Base-by-base conservation (phyloP, 2,888 invertebrate genomes). In the Eupsilia transversa region DNA sequence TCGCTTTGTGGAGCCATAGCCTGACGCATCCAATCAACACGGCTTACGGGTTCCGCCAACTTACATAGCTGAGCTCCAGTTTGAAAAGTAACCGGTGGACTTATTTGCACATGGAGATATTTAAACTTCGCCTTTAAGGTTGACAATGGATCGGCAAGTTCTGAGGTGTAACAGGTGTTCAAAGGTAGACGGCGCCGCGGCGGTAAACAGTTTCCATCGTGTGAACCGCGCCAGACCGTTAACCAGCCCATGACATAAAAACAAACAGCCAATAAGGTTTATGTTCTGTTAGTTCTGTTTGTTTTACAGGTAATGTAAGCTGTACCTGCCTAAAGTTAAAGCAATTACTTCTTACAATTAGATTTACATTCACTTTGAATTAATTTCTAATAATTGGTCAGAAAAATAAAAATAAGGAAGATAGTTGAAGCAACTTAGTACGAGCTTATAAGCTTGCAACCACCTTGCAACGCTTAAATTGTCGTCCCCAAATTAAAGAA, bases 211-310 rank as follows among this genome's bases (percentile, higher is more conserved):
- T 27, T 41, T 27, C 23, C 17, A 81, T 46, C 23, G 20, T 0
- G 46, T 60, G n/a, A 80, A 33, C 3, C 59, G 38, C n/a, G 20
- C 59, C 54, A 27, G 46, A 3, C 27, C 43, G n/a, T 60, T 74
- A 52, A 59, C 80, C 2, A 74, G 17, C 54, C 3, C 54, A 14
- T 23, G 23, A 60, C 75, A 43, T 75, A 43, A 81, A 43, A 76
- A 23, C 76, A 41, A 75, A 75, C 43, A 23, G 52, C 54, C 60
- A 38, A 81, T 74, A 76, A 27, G 14, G 38, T 56, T 74, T 75
- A 61, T 6, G 33, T 43, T 41, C 35, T 41, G 10, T 49, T 60
- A 54, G 73, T 20, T 54, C n/a, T 17, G 7, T 72, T 20, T 27
- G 12, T 33, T 80, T 54, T 30, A 38, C 35, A 54, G 14, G 14